Percentiles rank a stretch among this genome's conserved stretches.
These are phyloP conservation scores for Mohoua ochrocephala DNA, from an alignment of 2,113 vertebrate species.

Conservation along the genomic window DNA sequence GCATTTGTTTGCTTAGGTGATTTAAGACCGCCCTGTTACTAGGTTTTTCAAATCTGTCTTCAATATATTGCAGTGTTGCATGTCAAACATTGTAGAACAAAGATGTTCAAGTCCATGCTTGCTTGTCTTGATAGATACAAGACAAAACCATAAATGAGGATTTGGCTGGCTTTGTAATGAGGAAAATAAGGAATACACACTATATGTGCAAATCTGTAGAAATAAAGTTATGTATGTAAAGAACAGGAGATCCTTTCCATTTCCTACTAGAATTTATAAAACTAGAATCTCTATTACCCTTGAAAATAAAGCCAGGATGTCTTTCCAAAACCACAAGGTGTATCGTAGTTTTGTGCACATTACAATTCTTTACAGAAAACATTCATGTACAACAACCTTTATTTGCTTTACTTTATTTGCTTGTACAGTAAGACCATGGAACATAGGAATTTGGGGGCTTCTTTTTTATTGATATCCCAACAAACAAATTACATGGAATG, in stretches of 20 bases:
- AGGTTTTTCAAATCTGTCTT: neutral
- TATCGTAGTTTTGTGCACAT: neutral
- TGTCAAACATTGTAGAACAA: neutral
- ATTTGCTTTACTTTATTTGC: neutral
- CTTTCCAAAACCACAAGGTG: neutral
- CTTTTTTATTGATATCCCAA: neutral
- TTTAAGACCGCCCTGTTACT: neutral
- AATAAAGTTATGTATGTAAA: neutral
- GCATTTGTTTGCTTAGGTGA: neutral
- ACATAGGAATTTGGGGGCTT: neutral
- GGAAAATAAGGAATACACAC: neutral
- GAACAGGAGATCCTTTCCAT: neutral
- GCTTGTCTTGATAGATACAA: neutral
- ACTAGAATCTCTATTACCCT: neutral
- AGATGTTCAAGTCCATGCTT: neutral
- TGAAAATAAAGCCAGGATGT: neutral
- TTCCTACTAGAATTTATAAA: neutral
- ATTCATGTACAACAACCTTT: neutral
- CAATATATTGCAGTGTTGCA: neutral
- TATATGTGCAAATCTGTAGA: neutral
- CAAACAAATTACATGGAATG: neutral
- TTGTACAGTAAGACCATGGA: neutral
- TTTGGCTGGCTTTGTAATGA: neutral
- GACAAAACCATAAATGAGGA: neutral
- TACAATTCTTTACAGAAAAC: neutral